Percentiles rank a stretch among this genome's conserved stretches.
Conservation (phyloP, 1,140 invertebrate genomes). For the Drosophila ercepeae region DNA sequence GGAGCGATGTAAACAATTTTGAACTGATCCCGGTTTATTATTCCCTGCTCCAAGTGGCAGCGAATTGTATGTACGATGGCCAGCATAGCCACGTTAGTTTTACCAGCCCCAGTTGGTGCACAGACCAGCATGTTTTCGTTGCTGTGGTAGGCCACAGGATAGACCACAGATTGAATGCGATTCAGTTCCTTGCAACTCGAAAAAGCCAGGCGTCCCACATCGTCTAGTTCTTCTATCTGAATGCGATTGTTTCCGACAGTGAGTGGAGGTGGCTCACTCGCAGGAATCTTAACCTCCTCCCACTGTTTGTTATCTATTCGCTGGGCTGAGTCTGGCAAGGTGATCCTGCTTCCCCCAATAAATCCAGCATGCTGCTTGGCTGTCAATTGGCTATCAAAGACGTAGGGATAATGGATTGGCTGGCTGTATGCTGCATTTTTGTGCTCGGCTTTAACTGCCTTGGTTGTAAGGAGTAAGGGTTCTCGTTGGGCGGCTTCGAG, state of each 20-base stretch:
- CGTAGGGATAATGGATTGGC: constrained; percentile 90
- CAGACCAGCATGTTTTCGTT: constrained; percentile 99
- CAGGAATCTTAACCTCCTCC: constrained; percentile 95
- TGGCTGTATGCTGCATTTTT: constrained; percentile 27
- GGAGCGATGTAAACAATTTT: constrained; percentile 99
- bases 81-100: constrained; percentile 99
- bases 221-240: constrained; percentile 90
- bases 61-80: constrained; percentile 95
- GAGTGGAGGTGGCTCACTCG: constrained; percentile 87
- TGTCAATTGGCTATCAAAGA: constrained; percentile 90
- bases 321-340: constrained; percentile 90
- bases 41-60: constrained; percentile 90
- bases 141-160: constrained; percentile 96
- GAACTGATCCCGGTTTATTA: constrained; percentile 96
- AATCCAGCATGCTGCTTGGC: constrained; percentile 90
- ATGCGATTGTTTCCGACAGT: constrained; percentile 89
- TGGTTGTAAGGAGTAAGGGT: constrained; percentile 83
- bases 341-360: constrained; percentile 91
- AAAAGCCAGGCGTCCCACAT: constrained; percentile 94
- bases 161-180: constrained; percentile 98
- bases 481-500: constrained; percentile 76
- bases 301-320: constrained; percentile 89
- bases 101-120: constrained; percentile 98
- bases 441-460: constrained; percentile 47
- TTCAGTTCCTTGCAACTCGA: constrained; percentile 94